phyloP scores from a whole-genome alignment of 2,797 vertebrate species.

The Lepus townsendii region DNA sequence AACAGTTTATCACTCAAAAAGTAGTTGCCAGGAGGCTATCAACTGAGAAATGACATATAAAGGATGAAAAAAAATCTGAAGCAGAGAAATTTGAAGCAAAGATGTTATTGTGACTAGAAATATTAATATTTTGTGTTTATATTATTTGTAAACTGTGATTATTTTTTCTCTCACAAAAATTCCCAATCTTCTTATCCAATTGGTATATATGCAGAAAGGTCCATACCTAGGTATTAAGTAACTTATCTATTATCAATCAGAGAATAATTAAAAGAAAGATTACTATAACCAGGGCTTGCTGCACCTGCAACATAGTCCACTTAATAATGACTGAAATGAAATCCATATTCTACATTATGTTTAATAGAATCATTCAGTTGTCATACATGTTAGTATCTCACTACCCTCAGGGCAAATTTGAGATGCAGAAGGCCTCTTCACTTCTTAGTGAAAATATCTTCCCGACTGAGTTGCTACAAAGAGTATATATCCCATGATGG shows the following conservation, averaged over 20 bases:
- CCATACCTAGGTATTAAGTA: neutral
- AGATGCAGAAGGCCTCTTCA: neutral
- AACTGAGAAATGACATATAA: neutral
- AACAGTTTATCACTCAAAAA: neutral
- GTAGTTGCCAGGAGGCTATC: neutral
- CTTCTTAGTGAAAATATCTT: constrained; percentile 41
- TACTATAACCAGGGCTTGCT: neutral
- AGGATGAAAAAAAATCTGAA: constrained; percentile 26
- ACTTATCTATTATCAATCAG: neutral
- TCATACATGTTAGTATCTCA: neutral
- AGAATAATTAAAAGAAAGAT: constrained; percentile 31
- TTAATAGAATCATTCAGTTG: constrained; percentile 46
- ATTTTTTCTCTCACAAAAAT: constrained; percentile 33
- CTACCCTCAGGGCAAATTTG: neutral
- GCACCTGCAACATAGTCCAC: neutral
- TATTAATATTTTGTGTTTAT: constrained; percentile 31
- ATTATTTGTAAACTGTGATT: neutral
- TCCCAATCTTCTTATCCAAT: neutral
- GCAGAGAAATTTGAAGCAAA: constrained; percentile 45
- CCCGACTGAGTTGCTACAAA: constrained; percentile 20
- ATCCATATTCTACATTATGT: neutral
- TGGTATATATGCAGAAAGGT: neutral
- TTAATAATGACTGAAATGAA: constrained; percentile 22
- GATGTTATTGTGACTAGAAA: neutral
- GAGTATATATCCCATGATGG: neutral